Evolutionary conservation across 2,797 vertebrate species (phyloP), one percentile per base, ranked within the genome.

Genomic region (Cottoperca gobio): DNA sequence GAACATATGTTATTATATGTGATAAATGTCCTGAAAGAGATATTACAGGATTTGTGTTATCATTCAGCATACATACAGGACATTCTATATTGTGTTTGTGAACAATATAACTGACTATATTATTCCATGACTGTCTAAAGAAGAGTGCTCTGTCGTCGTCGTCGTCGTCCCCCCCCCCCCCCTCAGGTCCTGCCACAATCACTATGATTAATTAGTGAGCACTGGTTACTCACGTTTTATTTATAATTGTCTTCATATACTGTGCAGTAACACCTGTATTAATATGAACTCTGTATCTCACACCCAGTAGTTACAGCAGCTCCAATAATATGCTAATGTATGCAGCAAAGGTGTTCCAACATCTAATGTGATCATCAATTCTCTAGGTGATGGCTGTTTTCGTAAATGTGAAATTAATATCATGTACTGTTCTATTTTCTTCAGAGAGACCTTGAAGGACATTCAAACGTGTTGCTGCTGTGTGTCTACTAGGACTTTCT

Each of bases 281-380:
- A 42, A 70, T 40, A 58, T 64, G n/a, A 72, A 31, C 49, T 58
- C 9, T 21, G 26, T 13, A 42, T 69, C 28, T 67, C 28, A 57
- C 40, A 71, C 54, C 11, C 42, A 60, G 12, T 45, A 42, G 24
- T 58, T n/a, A 50, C 23, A 71, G 72, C 31, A 33, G 31, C 31
- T 33, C 33, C 31, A 72, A 73, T 61, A 66, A 69, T 78, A 83
- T 75, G 70, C 69, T 48, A 73, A 86, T 75, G 5, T 69, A 55
- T 78, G 45, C 76, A 14, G 31, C 42, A 79, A n/a, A 67, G 68
- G 55, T 60, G 50, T 59, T 57, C 31, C 35, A 11, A 26, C 45
- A 64, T 73, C 66, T 58, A 55, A 74, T 69, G 35, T 23, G 67
- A 82, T 74, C 26, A 45, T 58, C 46, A 37, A 35, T 21, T 78